Evolutionary conservation across 2,888 invertebrate genomes (phyloP).

Genomic region (Toxonevra muliebris): DNA sequence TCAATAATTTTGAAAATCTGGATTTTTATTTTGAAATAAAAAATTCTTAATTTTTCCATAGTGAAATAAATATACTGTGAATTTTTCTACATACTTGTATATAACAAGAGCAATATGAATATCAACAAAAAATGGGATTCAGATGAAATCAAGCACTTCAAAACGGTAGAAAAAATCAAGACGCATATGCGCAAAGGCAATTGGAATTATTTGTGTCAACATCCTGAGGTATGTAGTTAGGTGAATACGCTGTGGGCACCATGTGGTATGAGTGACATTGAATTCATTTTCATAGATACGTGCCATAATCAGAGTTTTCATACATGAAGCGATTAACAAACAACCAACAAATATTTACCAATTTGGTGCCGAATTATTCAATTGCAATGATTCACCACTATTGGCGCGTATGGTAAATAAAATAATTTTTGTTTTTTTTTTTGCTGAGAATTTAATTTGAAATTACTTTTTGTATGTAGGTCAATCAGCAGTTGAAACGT

Average conservation of each 20-base stretch:
- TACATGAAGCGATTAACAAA: slow-evolving; percentile 48
- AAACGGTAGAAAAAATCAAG: slow-evolving; percentile 13
- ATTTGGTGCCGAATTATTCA: slow-evolving; percentile 49
- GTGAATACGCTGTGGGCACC: background rate
- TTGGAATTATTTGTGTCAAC: slow-evolving; percentile 26
- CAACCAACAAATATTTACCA: slow-evolving; percentile 45
- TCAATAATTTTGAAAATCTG: no score
- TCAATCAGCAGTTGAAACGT: slow-evolving; percentile 49
- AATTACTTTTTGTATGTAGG: slow-evolving; percentile 32
- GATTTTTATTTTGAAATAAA: no score
- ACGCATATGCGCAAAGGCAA: slow-evolving; percentile 25
- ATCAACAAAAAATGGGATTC: slow-evolving; percentile 19
- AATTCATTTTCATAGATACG: slow-evolving; percentile 45
- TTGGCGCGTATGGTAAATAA: slow-evolving; percentile 44
- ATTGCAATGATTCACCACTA: slow-evolving; percentile 43
- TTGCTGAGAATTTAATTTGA: background rate
- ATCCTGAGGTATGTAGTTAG: slow-evolving; percentile 22
- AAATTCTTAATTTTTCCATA: no score
- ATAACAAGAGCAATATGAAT: slow-evolving; percentile 5
- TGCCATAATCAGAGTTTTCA: slow-evolving; percentile 52
- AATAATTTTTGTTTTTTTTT: background rate
- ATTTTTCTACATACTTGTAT: no score
- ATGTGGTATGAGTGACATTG: background rate
- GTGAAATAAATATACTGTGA: no score
- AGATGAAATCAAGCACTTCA: slow-evolving; percentile 14